phyloP scores from a whole-genome alignment of 2,113 vertebrate genomes.

The Podilymbus podiceps region DNA sequence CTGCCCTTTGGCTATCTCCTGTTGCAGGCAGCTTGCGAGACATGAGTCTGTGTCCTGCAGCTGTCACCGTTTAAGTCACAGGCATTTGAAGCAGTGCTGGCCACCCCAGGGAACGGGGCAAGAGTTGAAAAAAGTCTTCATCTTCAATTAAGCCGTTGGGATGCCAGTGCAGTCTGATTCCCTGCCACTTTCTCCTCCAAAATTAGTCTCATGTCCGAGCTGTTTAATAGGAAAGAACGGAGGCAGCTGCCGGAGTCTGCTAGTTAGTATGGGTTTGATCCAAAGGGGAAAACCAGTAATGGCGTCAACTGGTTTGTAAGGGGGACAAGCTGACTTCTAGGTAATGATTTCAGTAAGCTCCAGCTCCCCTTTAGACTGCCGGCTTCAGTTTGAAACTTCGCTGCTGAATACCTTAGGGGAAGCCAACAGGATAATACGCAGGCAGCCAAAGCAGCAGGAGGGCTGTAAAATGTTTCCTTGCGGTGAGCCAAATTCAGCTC shows the following conservation, averaged over 20 bases:
- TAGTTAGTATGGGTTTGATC: background rate
- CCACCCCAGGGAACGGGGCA: conserved; percentile 50
- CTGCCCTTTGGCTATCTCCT: conserved; percentile 74
- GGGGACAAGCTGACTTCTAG: background rate
- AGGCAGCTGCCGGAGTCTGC: background rate
- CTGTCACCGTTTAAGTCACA: conserved; percentile 73
- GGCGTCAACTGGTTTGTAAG: background rate
- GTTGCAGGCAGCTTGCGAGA: conserved; percentile 62
- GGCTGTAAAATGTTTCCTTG: background rate
- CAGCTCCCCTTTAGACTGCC: background rate
- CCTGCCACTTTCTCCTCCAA: conserved; percentile 45
- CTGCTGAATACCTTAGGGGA: background rate
- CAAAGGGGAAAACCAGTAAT: background rate
- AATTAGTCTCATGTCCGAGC: background rate
- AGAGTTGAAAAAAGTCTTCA: conserved; percentile 69
- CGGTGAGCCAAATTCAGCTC: background rate
- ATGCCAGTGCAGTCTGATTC: conserved; percentile 23
- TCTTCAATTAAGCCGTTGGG: conserved; percentile 62
- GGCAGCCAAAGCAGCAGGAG: background rate
- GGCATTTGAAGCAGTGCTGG: conserved; percentile 69
- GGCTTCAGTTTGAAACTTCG: background rate
- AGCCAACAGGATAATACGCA: background rate
- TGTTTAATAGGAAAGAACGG: background rate
- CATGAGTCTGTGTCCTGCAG: conserved; percentile 69
- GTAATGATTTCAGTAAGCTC: background rate